Percentiles rank a stretch among this genome's conserved stretches.
phyloP scores from a whole-genome alignment of 1,140 invertebrate species.

The Steinernema feltiae region DNA sequence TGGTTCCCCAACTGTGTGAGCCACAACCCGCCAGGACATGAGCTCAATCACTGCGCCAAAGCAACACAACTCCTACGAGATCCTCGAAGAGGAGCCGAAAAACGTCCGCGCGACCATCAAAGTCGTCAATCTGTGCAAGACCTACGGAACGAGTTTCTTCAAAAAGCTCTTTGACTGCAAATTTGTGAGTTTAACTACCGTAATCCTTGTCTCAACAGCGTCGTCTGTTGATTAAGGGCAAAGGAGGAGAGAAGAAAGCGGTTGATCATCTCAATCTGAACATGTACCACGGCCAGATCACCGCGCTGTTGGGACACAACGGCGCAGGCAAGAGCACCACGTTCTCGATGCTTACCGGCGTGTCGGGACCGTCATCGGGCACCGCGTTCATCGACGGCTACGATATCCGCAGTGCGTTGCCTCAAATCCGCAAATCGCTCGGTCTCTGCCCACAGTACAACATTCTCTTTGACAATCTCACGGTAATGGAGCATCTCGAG shows the following conservation, averaged over 20 bases:
- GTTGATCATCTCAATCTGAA: slow-evolving; percentile 70
- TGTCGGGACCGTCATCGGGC: slow-evolving; percentile 37
- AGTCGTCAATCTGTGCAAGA: slow-evolving; percentile 27
- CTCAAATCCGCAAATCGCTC: slow-evolving; percentile 64
- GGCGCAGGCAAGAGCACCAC: slow-evolving; percentile 65
- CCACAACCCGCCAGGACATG: slow-evolving; percentile 57
- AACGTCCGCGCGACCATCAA: slow-evolving; percentile 38
- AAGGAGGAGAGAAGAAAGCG: slow-evolving; percentile 59
- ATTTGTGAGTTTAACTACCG: slow-evolving; percentile 23
- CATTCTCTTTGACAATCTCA: slow-evolving; percentile 81
- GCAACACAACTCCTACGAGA: slow-evolving; percentile 40
- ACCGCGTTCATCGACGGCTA: slow-evolving; percentile 38
- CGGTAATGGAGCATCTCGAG: slow-evolving; percentile 77
- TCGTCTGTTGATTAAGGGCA: slow-evolving; percentile 66
- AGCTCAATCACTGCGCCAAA: slow-evolving; percentile 38
- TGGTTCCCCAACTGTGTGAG: slow-evolving; percentile 69
- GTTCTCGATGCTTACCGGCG: slow-evolving; percentile 61
- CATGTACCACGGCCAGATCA: slow-evolving; percentile 65
- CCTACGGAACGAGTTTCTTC: slow-evolving; percentile 39
- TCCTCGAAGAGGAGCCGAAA: slow-evolving; percentile 58
- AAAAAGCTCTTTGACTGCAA: slow-evolving; percentile 60
- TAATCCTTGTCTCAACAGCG: slow-evolving; percentile 27
- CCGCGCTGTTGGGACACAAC: slow-evolving; percentile 64
- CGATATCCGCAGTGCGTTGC: slow-evolving; percentile 35
- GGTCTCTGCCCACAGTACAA: slow-evolving; percentile 91